These are phyloP conservation scores for Brachyistius frenatus DNA, from an alignment of 2,113 vertebrate species.

Conservation along the genomic window DNA sequence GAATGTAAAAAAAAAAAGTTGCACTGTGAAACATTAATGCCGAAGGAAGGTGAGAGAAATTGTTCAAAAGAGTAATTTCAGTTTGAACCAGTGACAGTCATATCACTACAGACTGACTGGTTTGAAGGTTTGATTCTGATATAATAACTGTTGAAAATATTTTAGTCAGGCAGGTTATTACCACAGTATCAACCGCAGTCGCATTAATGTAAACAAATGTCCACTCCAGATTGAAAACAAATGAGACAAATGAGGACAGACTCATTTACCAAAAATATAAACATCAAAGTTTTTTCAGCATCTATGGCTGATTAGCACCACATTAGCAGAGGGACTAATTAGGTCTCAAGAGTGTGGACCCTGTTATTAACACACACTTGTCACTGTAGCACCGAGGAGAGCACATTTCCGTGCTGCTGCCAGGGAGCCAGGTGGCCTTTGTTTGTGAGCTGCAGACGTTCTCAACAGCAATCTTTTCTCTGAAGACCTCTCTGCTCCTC, in stretches of 20 bases:
- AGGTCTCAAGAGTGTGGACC: conserved; percentile 56
- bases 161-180: background rate
- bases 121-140: no score
- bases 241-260: conserved; percentile 26
- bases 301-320: conserved; percentile 69
- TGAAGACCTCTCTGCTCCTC: conserved; percentile 72
- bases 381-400: conserved; percentile 35
- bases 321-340: conserved; percentile 71
- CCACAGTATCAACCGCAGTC: background rate
- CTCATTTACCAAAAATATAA: conserved; percentile 55
- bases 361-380: conserved; percentile 63
- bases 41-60: background rate
- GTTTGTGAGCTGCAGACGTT: conserved; percentile 68
- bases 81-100: background rate
- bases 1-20: background rate
- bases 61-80: no score
- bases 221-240: conserved; percentile 21
- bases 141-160: background rate
- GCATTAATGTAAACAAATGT: background rate
- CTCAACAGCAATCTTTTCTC: conserved; percentile 65
- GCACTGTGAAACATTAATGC: background rate
- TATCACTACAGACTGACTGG: background rate
- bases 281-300: conserved; percentile 53
- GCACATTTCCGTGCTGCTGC: conserved; percentile 58
- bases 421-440: conserved; percentile 76